Percentiles rank a stretch among this genome's conserved stretches.
Evolutionary conservation across 2,888 invertebrate genomes (phyloP).

Genomic region (Andrena bicolor): DNA sequence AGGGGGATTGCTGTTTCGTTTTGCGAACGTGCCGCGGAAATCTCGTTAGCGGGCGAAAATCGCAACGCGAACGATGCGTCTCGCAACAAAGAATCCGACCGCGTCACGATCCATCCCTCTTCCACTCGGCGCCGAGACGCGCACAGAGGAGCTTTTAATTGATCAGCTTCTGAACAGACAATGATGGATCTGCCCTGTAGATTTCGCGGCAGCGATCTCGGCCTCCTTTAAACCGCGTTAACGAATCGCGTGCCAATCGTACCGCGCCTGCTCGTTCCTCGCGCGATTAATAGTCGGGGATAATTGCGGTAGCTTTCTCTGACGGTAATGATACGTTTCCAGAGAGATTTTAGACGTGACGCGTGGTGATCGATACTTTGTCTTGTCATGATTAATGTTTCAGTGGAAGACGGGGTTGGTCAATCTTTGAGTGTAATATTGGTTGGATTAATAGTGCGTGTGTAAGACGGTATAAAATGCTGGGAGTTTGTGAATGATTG

Average conservation of each 20-base stretch:
- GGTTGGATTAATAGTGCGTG: too few species aligned
- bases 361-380: constrained; percentile 4
- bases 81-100: constrained; percentile 44
- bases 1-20: constrained; percentile 20
- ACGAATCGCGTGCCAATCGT: constrained; percentile 40
- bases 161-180: constrained; percentile 46
- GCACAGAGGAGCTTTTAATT: constrained; percentile 39
- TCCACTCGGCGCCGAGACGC: background rate
- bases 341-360: background rate
- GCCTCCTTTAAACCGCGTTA: constrained; percentile 38
- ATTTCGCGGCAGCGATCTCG: constrained; percentile 60
- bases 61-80: constrained; percentile 36
- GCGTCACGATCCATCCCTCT: constrained; percentile 24
- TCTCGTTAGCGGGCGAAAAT: constrained; percentile 56
- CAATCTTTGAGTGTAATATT: too few species aligned
- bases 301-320: constrained; percentile 35
- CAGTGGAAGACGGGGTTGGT: too few species aligned
- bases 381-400: constrained; percentile 1
- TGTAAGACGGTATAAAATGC: too few species aligned
- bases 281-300: constrained; percentile 16
- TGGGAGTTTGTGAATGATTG: too few species aligned
- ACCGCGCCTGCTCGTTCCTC: constrained; percentile 7
- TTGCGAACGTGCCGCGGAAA: background rate
- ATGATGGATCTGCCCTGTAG: constrained; percentile 43
- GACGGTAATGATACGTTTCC: constrained; percentile 17